phyloP scores from a whole-genome alignment of 1,140 invertebrate species.

The Ceratosolen solmsi region DNA sequence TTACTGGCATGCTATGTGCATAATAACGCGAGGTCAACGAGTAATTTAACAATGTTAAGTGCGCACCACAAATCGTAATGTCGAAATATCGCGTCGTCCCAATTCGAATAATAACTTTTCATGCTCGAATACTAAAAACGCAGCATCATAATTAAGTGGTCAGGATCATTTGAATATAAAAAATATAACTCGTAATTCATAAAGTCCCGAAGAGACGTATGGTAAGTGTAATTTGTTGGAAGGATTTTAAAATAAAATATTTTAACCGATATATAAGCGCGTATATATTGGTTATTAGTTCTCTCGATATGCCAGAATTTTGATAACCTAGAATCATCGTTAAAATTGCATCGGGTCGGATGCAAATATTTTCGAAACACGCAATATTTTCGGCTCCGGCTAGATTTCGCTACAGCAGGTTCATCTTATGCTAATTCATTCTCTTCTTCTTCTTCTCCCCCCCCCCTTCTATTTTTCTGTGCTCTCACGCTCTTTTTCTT shows the following conservation, averaged over 20 bases:
- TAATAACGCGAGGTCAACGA: not conserved
- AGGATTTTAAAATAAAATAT: slow-evolving; percentile 28
- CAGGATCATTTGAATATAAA: slow-evolving; percentile 13
- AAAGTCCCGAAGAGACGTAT: not conserved
- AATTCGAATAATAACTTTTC: not conserved
- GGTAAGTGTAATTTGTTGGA: slow-evolving; percentile 8
- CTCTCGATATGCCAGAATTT: slow-evolving; percentile 15
- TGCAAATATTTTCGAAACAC: slow-evolving; percentile 51
- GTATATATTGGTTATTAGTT: slow-evolving; percentile 6
- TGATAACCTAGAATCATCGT: slow-evolving; percentile 40
- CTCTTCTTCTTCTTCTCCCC: not conserved
- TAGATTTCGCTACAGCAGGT: slow-evolving; percentile 45
- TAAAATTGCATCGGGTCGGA: slow-evolving; percentile 27
- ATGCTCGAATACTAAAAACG: not conserved
- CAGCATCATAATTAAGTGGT: not conserved
- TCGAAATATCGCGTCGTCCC: not conserved
- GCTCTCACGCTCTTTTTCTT: not conserved
- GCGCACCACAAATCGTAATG: not conserved
- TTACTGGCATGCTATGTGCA: no score
- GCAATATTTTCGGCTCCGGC: slow-evolving; percentile 34
- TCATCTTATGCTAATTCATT: slow-evolving; percentile 51
- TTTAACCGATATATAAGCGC: not conserved
- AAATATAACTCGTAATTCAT: not conserved
- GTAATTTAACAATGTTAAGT: not conserved
- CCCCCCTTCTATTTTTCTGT: not conserved